These are phyloP conservation scores for Microctenopoma steveboyesi DNA, from an alignment of 2,797 vertebrate species.

Conservation along the genomic window DNA sequence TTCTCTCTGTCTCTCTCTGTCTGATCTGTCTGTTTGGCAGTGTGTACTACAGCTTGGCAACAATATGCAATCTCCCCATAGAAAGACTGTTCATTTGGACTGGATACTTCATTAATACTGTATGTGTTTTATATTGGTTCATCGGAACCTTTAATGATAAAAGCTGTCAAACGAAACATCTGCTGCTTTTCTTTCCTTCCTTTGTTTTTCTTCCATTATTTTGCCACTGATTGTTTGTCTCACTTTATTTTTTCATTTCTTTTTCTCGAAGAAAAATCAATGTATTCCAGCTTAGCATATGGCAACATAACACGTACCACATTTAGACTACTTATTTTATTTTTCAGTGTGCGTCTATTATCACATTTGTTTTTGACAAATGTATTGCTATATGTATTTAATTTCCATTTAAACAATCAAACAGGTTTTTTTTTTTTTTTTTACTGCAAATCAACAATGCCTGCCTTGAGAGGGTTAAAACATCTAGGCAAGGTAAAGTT, in stretches of 20 bases:
- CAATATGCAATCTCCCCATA: constrained; percentile 23
- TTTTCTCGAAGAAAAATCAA: background rate
- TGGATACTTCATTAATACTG: constrained; percentile 55
- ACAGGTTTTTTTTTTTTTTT: too few relatives aligned
- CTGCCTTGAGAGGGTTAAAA: background rate
- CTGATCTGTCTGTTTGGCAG: constrained; percentile 59
- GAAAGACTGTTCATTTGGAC: constrained; percentile 59
- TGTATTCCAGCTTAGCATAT: background rate
- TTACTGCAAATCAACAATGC: too few relatives aligned
- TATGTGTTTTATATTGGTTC: constrained; percentile 36
- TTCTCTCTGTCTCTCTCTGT: constrained; percentile 8
- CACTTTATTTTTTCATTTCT: background rate
- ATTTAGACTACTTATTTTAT: background rate
- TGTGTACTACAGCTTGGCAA: constrained; percentile 55
- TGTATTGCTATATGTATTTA: background rate
- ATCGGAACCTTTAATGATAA: constrained; percentile 40
- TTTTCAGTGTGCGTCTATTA: background rate
- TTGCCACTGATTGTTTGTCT: constrained; percentile 6
- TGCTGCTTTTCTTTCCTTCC: constrained; percentile 20
- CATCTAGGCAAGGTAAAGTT: background rate
- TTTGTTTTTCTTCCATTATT: constrained; percentile 18
- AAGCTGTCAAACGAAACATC: constrained; percentile 55
- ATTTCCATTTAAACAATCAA: background rate
- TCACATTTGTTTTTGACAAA: background rate
- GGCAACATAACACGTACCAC: background rate